phyloP scores from a whole-genome alignment of 2,113 vertebrate species.

The Pomatostomus ruficeps region DNA sequence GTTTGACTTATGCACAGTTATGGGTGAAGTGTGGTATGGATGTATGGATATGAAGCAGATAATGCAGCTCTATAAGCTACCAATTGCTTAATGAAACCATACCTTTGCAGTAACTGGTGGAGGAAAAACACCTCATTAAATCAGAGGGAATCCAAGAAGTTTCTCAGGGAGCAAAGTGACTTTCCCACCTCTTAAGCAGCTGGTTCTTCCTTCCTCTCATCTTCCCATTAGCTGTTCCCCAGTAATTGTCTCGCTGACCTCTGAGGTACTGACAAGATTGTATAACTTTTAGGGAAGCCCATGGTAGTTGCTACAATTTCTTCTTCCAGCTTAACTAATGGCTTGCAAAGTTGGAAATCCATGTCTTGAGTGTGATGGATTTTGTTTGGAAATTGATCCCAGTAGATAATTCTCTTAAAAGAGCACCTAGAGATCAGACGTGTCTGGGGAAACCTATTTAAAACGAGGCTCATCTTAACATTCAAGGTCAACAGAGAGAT shows the following conservation, averaged over 20 bases:
- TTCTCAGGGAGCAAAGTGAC: background rate
- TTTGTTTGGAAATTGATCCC: slow-evolving; percentile 60
- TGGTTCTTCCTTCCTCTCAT: background rate
- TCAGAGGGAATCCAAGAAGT: background rate
- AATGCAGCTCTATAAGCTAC: background rate
- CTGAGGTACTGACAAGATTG: background rate
- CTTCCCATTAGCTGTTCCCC: background rate
- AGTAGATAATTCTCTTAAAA: slow-evolving; percentile 21
- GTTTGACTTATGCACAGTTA: background rate
- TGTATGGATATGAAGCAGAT: background rate
- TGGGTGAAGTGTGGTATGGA: background rate
- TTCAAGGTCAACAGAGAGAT: background rate
- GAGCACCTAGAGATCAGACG: background rate
- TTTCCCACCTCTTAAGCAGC: background rate
- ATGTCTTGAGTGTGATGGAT: background rate
- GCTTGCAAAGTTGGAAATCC: slow-evolving; percentile 22
- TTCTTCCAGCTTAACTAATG: slow-evolving; percentile 60
- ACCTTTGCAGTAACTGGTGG: background rate
- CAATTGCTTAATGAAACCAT: background rate
- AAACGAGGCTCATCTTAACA: background rate
- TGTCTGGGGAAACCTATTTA: background rate
- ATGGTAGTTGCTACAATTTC: background rate
- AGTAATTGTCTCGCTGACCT: background rate
- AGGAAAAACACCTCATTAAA: background rate
- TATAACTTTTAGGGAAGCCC: background rate